These are phyloP conservation scores for Pseudomyrmex dendroicus DNA, from an alignment of 1,140 invertebrate species.

Conservation along the genomic window DNA sequence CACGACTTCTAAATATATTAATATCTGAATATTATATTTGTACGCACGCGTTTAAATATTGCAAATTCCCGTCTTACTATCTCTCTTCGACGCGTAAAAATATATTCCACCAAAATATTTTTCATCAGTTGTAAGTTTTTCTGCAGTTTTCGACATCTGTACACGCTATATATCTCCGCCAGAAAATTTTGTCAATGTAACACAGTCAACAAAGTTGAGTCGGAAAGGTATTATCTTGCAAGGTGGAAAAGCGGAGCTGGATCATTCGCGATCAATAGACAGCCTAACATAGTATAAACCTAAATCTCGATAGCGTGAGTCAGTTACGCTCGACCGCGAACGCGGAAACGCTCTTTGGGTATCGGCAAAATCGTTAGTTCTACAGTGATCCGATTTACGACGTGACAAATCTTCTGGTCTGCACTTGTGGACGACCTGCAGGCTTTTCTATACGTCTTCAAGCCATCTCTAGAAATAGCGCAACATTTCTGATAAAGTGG, in stretches of 20 bases:
- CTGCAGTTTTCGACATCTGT: not conserved
- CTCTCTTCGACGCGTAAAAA: too few species aligned
- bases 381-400: constrained; percentile 72
- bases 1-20: too few species aligned
- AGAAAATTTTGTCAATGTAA: too few species aligned
- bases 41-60: too few species aligned
- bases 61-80: too few species aligned
- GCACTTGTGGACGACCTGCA: constrained; percentile 51
- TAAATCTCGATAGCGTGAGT: constrained; percentile 69
- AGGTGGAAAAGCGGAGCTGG: constrained; percentile 21
- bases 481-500: constrained; percentile 18
- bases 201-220: not conserved
- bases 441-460: constrained; percentile 53
- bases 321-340: constrained; percentile 66
- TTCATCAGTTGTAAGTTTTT: not conserved
- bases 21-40: too few species aligned
- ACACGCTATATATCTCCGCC: too few species aligned
- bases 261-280: constrained; percentile 50
- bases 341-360: constrained; percentile 72
- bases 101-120: too few species aligned
- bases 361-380: constrained; percentile 73
- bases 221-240: constrained; percentile 10
- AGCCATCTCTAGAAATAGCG: constrained; percentile 25
- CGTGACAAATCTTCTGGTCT: constrained; percentile 68
- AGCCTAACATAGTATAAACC: constrained; percentile 52